These are phyloP conservation scores for Felis chaus DNA, from an alignment of 2,113 vertebrate genomes.

Conservation along the genomic window DNA sequence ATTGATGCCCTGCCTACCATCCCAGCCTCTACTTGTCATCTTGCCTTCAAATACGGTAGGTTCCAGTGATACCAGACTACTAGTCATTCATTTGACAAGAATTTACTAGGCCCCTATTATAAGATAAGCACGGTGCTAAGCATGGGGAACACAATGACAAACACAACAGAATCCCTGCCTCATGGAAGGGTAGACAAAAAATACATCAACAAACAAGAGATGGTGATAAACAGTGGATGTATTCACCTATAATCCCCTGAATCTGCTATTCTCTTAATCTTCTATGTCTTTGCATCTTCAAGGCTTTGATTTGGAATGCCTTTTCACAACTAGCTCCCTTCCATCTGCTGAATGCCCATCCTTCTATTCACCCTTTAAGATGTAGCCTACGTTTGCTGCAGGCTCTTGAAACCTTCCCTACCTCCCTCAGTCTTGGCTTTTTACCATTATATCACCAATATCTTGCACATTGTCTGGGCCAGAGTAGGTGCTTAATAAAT, in stretches of 20 bases:
- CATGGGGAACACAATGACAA: not conserved
- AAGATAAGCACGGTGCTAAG: not conserved
- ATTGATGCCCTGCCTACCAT: not conserved
- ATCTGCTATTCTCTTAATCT: not conserved
- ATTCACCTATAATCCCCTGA: not conserved
- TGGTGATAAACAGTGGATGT: not conserved
- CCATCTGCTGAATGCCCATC: not conserved
- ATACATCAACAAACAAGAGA: not conserved
- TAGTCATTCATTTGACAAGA: not conserved
- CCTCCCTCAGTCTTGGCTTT: not conserved
- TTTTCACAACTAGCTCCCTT: not conserved
- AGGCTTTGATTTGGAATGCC: not conserved
- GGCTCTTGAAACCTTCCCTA: not conserved
- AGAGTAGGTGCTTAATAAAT: not conserved
- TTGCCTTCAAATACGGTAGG: not conserved
- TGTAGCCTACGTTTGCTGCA: not conserved
- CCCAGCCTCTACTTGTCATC: not conserved
- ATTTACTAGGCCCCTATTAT: not conserved
- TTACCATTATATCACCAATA: not conserved
- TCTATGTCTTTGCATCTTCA: not conserved
- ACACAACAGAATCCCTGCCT: not conserved
- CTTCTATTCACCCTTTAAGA: not conserved
- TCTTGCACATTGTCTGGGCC: not conserved
- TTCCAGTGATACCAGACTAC: not conserved
- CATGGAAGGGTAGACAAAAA: not conserved